Percentiles rank a stretch among this genome's conserved stretches.
Conservation (phyloP, 2,797 vertebrate species). For the Tenualosa ilisha region DNA sequence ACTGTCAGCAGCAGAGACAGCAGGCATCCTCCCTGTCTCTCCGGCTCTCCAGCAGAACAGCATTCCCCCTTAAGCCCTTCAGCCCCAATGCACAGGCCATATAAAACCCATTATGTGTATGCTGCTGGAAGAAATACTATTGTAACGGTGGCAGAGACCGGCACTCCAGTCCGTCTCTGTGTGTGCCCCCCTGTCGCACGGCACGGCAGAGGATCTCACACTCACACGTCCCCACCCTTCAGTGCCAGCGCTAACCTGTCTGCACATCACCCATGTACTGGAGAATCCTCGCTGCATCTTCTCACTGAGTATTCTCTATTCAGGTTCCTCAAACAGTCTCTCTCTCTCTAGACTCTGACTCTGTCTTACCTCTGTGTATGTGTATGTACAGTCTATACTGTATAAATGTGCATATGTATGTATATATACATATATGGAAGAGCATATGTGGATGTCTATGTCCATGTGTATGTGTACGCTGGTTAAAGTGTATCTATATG, state of each 20-base stretch:
- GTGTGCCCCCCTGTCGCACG: not conserved
- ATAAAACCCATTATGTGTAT: not conserved
- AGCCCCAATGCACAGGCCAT: not conserved
- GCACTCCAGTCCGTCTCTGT: not conserved
- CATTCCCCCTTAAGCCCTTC: not conserved
- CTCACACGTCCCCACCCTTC: not conserved
- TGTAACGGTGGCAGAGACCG: not conserved
- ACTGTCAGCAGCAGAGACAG: conserved; percentile 27
- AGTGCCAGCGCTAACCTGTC: not conserved
- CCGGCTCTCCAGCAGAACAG: not conserved
- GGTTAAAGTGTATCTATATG: not conserved
- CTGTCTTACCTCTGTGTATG: not conserved
- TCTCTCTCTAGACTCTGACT: not conserved
- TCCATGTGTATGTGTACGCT: not conserved
- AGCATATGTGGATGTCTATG: not conserved
- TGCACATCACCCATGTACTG: not conserved
- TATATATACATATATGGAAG: too few relatives aligned
- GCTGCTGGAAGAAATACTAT: not conserved
- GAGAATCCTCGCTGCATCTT: not conserved
- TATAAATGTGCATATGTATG: too few relatives aligned
- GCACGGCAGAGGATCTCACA: not conserved
- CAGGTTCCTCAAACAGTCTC: not conserved
- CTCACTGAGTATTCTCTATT: not conserved
- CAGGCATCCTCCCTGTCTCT: not conserved
- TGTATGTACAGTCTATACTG: too few relatives aligned